phyloP scores from a whole-genome alignment of 2,888 invertebrate genomes.

The Endotricha flammealis region DNA sequence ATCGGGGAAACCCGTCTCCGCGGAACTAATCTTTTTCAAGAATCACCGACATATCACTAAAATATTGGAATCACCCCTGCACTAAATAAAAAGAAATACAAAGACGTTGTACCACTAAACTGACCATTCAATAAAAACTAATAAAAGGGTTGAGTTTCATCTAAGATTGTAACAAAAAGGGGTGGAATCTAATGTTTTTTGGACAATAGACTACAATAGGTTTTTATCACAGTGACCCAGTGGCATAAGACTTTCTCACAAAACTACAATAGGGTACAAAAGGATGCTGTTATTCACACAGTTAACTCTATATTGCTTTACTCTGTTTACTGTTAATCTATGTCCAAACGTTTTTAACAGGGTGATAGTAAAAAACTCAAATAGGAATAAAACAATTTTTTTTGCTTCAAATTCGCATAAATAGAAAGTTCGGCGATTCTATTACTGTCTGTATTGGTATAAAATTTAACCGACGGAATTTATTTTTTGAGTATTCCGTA shows the following conservation, averaged over 20 bases:
- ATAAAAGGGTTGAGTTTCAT: slow-evolving; percentile 1
- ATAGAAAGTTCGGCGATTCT: no score
- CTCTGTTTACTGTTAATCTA: slow-evolving; percentile 36
- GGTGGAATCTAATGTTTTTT: slow-evolving; percentile 33
- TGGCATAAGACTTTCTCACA: slow-evolving; percentile 65
- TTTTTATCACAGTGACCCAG: slow-evolving; percentile 38
- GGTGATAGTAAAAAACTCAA: slow-evolving; percentile 11
- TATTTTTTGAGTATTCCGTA: no score
- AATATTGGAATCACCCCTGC: not conserved
- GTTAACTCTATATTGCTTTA: slow-evolving; percentile 65
- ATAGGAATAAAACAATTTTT: no score
- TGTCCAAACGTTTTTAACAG: slow-evolving; percentile 19
- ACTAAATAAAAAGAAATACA: not conserved
- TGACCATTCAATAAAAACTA: not conserved
- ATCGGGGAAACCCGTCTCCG: no score
- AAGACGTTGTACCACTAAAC: not conserved
- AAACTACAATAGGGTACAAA: slow-evolving; percentile 66
- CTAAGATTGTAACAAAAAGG: not conserved
- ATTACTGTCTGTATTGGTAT: no score
- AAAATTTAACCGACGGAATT: no score
- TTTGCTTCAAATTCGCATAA: no score
- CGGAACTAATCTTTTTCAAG: no score
- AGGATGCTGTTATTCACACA: slow-evolving; percentile 78
- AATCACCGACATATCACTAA: no score
- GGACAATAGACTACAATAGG: slow-evolving; percentile 40